Conservation (phyloP, 1,140 invertebrate species). For the Leptinotarsa defecta region DNA sequence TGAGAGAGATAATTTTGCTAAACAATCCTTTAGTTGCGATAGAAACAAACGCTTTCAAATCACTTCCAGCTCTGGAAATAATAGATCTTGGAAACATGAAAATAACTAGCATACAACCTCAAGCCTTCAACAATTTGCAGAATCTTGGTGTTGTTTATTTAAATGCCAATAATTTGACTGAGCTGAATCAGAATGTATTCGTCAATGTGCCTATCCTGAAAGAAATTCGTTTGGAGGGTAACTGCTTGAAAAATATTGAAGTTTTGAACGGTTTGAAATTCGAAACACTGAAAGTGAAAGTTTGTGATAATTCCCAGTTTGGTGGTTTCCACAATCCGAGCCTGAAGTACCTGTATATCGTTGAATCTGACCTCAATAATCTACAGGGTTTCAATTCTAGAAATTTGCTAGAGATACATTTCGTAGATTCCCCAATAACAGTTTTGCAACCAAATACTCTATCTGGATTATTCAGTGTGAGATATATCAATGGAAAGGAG, state of each 20-base stretch:
- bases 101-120: background rate
- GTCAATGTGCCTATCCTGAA: background rate
- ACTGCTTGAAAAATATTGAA: background rate
- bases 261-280: conserved; percentile 9
- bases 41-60: conserved; percentile 15
- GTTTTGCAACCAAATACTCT: background rate
- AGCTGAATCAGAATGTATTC: background rate
- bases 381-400: background rate
- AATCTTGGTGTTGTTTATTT: background rate
- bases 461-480: conserved; percentile 1
- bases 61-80: background rate
- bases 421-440: background rate
- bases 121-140: background rate
- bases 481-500: background rate
- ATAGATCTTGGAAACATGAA: conserved; percentile 9
- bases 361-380: background rate
- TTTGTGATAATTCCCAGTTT: background rate
- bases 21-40: conserved; percentile 11
- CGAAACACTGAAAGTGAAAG: background rate
- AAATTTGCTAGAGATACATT: conserved; percentile 11
- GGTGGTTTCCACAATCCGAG: background rate
- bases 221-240: background rate
- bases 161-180: conserved; percentile 8
- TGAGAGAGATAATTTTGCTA: conserved; percentile 9
- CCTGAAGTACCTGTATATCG: conserved; percentile 5